Evolutionary conservation across 2,113 vertebrate genomes (phyloP).

Genomic region (Acrocephalus arundinaceus): DNA sequence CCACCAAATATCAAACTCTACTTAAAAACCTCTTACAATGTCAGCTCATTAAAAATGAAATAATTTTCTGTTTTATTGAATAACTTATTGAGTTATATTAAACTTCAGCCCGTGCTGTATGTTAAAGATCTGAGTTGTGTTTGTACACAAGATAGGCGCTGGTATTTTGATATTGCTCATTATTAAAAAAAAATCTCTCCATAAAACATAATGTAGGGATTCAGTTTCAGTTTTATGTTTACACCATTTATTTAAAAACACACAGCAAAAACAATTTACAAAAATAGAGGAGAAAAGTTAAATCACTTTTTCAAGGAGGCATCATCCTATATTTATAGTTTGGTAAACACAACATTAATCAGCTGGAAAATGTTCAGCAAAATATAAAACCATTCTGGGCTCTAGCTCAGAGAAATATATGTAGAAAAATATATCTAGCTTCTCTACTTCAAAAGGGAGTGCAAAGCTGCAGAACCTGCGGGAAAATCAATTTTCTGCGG

Average conservation of each 20-base stretch:
- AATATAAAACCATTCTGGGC: slow-evolving; percentile 16
- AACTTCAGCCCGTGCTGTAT: not conserved
- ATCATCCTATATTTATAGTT: slow-evolving; percentile 40
- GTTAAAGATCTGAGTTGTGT: not conserved
- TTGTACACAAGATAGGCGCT: not conserved
- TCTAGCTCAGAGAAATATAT: slow-evolving; percentile 50
- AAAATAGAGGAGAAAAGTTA: slow-evolving; percentile 8
- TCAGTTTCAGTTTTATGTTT: not conserved
- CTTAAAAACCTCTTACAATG: not conserved
- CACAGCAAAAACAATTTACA: not conserved
- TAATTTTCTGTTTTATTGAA: not conserved
- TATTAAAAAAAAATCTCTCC: not conserved
- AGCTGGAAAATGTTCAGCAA: slow-evolving; percentile 48
- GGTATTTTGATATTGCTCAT: not conserved
- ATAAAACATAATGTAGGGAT: not conserved
- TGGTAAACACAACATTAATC: slow-evolving; percentile 60
- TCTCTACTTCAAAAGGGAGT: slow-evolving; percentile 60
- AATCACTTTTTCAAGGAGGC: slow-evolving; percentile 39
- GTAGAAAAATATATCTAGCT: slow-evolving; percentile 44
- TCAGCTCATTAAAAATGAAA: not conserved
- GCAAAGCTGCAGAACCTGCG: slow-evolving; percentile 50
- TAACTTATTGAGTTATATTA: not conserved
- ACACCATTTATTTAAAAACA: not conserved
- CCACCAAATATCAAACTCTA: not conserved
- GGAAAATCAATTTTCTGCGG: slow-evolving; percentile 64